Evolutionary conservation across 2,888 invertebrate genomes (phyloP), one percentile per base, ranked within the genome.

Genomic region (Orgyia antiqua): DNA sequence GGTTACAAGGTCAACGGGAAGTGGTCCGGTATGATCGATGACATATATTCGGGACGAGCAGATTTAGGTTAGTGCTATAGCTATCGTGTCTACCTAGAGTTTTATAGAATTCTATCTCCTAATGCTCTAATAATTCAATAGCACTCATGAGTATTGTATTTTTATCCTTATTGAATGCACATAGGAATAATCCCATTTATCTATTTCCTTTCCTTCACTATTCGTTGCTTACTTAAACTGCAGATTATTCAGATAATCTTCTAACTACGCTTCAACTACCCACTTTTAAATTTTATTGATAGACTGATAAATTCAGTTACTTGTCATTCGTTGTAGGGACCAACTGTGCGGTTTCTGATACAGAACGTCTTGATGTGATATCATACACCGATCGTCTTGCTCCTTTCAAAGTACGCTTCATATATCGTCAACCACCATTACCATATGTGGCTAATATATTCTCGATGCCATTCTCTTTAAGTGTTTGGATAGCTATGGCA

Each of bases 391-490:
- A 87, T 24, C 64, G 72, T 24, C 67, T 88, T 2, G 76, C 82
- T 0, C 79, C 78, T 1, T 82, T 86, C 12, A 60, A 51, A 2
- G 60, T 71, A 0, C 74, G 77, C 20, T 90, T 92, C 56, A 63
- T 92, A 38, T 91, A 92, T 63, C 88, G 90, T 1, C 89, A 90
- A 50, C 92, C 92, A 0, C 88, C 91, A 0, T 70, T 92, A 1
- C 89, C 92, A 0, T 89, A 88, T 39, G 88, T 90, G 0, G 72
- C 87, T 23, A 93, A 92, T 48, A 88, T 93, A 31, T 92, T 90
- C 67, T 80, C 86, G 1, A 67, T 92, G 26, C 90, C 92, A 0
- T 92, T 92, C 59, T 78, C 87, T 2, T 62, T 57, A 1, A 63
- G 68, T 1, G 91, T 92, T 2, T 92, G 92, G 92, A 49, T 88